Evolutionary conservation across 2,797 vertebrate genomes (phyloP).

Genomic region (Sphaeramia orbicularis): DNA sequence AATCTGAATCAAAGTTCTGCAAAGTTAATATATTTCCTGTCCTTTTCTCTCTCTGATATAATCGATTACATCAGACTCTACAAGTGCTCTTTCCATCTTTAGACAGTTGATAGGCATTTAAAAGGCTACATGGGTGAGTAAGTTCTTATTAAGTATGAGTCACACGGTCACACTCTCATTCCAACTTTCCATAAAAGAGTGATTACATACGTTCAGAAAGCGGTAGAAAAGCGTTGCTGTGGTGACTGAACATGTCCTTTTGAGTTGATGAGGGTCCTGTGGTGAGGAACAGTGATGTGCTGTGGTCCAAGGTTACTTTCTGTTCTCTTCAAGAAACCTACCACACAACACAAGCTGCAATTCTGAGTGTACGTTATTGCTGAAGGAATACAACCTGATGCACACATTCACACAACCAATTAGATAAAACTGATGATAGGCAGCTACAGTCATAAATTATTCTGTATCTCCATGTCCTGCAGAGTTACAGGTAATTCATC

Average conservation of each 20-base stretch:
- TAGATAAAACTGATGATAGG: neutral
- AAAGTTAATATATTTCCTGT: too few relatives aligned
- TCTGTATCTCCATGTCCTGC: too few relatives aligned
- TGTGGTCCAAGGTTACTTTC: constrained; percentile 23
- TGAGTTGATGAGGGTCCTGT: constrained; percentile 14
- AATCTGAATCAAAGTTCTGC: too few relatives aligned
- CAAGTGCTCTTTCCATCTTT: too few relatives aligned
- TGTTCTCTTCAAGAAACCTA: constrained; percentile 7
- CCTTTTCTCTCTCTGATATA: too few relatives aligned
- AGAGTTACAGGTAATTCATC: too few relatives aligned
- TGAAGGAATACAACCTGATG: constrained; percentile 9
- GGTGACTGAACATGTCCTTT: constrained; percentile 29
- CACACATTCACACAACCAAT: neutral
- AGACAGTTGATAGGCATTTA: too few relatives aligned
- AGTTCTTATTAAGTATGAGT: constrained; percentile 40
- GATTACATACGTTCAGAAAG: constrained; percentile 38
- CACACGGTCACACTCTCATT: constrained; percentile 31
- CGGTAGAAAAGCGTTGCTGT: constrained; percentile 31
- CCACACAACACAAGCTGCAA: neutral
- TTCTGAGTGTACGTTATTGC: too few relatives aligned
- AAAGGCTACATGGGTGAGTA: constrained; percentile 15
- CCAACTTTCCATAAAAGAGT: constrained; percentile 29
- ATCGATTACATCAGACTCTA: too few relatives aligned
- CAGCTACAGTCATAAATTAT: neutral
- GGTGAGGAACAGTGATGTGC: neutral